A percentile compares a stretch with the other conserved stretches of the same genome.
phyloP scores from a whole-genome alignment of 2,113 vertebrate species.

The Ochotona curzoniae region DNA sequence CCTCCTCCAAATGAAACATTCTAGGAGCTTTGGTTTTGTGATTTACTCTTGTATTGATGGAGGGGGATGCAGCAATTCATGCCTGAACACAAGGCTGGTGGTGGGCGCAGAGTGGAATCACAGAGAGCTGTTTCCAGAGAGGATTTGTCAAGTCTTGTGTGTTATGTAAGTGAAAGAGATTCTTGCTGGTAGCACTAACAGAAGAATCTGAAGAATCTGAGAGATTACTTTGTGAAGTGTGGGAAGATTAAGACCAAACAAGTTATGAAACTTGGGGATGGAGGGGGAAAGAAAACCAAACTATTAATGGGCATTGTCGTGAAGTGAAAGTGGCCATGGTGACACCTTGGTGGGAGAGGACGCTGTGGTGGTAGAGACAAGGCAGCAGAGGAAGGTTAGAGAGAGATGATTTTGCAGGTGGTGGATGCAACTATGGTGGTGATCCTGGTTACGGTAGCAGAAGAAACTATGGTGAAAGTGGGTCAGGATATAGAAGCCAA shows the following conservation, averaged over 20 bases:
- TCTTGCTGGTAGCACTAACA: slow-evolving; percentile 98
- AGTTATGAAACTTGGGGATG: slow-evolving; percentile 97
- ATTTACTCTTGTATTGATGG: slow-evolving; percentile 94
- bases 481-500: slow-evolving; percentile 93
- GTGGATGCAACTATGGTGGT: slow-evolving; percentile 94
- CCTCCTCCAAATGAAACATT: slow-evolving; percentile 92
- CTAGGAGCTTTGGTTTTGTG: slow-evolving; percentile 97
- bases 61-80: slow-evolving; percentile 96
- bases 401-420: slow-evolving; percentile 94
- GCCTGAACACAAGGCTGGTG: slow-evolving; percentile 97
- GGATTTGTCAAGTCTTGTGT: slow-evolving; percentile 98
- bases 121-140: slow-evolving; percentile 98
- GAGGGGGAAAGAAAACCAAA: slow-evolving; percentile 92
- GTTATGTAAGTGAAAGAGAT: slow-evolving; percentile 98
- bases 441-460: slow-evolving; percentile 94
- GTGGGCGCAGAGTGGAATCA: slow-evolving; percentile 96
- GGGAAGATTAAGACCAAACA: slow-evolving; percentile 98
- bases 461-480: slow-evolving; percentile 90
- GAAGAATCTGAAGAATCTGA: slow-evolving; percentile 94
- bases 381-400: slow-evolving; percentile 94
- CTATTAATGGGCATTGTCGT: slow-evolving; percentile 98
- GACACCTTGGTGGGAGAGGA: slow-evolving; percentile 89
- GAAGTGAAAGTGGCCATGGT: slow-evolving; percentile 97
- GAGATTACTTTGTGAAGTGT: slow-evolving; percentile 96
- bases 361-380: slow-evolving; percentile 89